Evolutionary conservation across 1,140 invertebrate species (phyloP).

Genomic region (Dryas iulia): DNA sequence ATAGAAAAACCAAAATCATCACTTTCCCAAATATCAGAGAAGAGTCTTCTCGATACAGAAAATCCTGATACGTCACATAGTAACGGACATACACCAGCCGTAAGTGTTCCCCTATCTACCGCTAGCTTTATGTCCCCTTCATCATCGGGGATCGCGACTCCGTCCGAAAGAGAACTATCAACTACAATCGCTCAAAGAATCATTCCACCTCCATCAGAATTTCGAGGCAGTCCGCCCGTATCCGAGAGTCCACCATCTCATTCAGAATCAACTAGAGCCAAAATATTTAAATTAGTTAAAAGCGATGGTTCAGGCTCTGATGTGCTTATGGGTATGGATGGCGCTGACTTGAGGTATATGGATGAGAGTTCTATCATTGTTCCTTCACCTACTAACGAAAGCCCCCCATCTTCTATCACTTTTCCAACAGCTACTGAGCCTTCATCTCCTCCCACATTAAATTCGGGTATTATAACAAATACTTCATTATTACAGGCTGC

Average conservation of each 20-base stretch:
- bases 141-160: conserved; percentile 66
- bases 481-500: conserved; percentile 85
- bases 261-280: conserved; percentile 81
- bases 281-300: conserved; percentile 81
- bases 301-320: conserved; percentile 85
- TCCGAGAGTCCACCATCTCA: conserved; percentile 82
- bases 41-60: conserved; percentile 82
- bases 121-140: conserved; percentile 63
- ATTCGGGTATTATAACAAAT: conserved; percentile 68
- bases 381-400: conserved; percentile 87
- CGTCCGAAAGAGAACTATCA: conserved; percentile 76
- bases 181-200: conserved; percentile 83
- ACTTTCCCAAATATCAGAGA: conserved; percentile 85
- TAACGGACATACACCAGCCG: conserved; percentile 51
- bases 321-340: conserved; percentile 88
- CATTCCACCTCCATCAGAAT: conserved; percentile 87
- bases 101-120: conserved; percentile 53
- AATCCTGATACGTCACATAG: conserved; percentile 70
- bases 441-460: conserved; percentile 80
- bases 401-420: conserved; percentile 85
- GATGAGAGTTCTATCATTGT: conserved; percentile 93
- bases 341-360: conserved; percentile 91
- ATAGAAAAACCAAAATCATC: conserved; percentile 76
- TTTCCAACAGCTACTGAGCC: conserved; percentile 80
- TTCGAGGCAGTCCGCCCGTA: conserved; percentile 84